A percentile compares a stretch with the other conserved stretches of the same genome.
phyloP scores from a whole-genome alignment of 2,888 invertebrate species.

The Enchytraeus crypticus region DNA sequence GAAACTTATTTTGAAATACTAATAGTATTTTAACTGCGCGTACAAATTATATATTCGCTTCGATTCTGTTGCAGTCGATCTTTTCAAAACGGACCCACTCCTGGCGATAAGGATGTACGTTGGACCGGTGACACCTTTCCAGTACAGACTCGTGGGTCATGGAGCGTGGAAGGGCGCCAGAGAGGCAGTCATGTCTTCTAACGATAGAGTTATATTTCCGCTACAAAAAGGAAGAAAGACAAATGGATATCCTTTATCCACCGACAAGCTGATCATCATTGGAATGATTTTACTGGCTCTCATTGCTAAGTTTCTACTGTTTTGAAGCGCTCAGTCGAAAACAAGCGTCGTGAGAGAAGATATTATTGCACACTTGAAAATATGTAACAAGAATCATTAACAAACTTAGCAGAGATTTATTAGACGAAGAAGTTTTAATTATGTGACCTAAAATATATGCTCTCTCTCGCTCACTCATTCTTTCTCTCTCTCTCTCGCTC shows the following conservation, averaged over 20 bases:
- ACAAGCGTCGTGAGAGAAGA: no score
- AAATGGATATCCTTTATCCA: background rate
- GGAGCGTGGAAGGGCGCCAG: slow-evolving; percentile 49
- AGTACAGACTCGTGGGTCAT: slow-evolving; percentile 47
- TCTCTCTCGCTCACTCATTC: no score
- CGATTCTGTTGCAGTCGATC: slow-evolving; percentile 31
- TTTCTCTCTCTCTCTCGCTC: no score
- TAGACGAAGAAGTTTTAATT: no score
- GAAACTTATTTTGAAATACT: no score
- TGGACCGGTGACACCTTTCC: slow-evolving; percentile 43
- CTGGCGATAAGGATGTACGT: slow-evolving; percentile 36
- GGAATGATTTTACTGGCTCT: background rate
- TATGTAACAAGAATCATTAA: no score
- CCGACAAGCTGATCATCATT: background rate
- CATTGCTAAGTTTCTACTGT: background rate
- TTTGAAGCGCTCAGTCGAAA: background rate
- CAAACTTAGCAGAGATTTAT: no score
- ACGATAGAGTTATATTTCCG: slow-evolving; percentile 30
- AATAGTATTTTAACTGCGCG: no score
- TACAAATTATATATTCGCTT: no score
- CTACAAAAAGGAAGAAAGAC: background rate
- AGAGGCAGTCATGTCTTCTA: slow-evolving; percentile 45
- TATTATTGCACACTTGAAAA: no score
- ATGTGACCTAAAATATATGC: no score
- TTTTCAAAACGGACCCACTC: slow-evolving; percentile 30